phyloP scores from a whole-genome alignment of 2,797 vertebrate genomes.

The Galagoides demidoff region DNA sequence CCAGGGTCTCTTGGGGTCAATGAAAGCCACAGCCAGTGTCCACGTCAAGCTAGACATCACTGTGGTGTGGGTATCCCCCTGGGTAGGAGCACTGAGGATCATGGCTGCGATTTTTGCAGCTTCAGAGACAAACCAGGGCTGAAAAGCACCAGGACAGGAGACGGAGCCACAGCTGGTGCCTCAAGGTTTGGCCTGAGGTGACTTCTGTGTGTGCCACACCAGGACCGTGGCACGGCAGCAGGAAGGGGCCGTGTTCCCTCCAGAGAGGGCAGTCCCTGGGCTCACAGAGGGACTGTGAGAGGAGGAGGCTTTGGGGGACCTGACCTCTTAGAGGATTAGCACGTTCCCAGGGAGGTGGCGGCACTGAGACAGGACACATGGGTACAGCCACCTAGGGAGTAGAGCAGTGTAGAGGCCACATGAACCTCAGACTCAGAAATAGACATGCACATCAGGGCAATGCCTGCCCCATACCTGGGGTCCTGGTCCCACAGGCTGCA shows the following conservation, averaged over 20 bases:
- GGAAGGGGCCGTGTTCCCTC: too few species aligned
- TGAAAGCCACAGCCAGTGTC: too few species aligned
- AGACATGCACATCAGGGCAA: neutral
- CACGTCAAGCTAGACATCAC: too few species aligned
- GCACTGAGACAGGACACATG: neutral
- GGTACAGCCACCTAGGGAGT: neutral
- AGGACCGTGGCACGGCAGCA: neutral
- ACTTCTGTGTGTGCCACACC: accelerated
- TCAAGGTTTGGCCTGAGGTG: accelerated
- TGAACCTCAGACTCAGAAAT: too few species aligned
- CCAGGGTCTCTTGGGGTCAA: too few species aligned
- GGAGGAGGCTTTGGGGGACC: too few species aligned
- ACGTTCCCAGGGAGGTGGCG: neutral
- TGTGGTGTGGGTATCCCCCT: too few species aligned
- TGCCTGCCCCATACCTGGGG: neutral
- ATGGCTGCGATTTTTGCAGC: too few species aligned
- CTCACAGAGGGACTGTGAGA: neutral
- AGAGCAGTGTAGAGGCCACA: neutral
- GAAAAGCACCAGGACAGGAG: neutral
- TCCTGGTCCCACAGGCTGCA: neutral
- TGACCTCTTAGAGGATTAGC: neutral
- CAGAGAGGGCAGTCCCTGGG: neutral
- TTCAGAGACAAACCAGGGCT: too few species aligned
- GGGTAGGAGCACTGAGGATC: neutral
- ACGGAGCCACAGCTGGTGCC: neutral